Percentiles rank a stretch among this genome's conserved stretches.
These are phyloP conservation scores for Listronotus bonariensis DNA, from an alignment of 1,140 invertebrate species.

Conservation along the genomic window DNA sequence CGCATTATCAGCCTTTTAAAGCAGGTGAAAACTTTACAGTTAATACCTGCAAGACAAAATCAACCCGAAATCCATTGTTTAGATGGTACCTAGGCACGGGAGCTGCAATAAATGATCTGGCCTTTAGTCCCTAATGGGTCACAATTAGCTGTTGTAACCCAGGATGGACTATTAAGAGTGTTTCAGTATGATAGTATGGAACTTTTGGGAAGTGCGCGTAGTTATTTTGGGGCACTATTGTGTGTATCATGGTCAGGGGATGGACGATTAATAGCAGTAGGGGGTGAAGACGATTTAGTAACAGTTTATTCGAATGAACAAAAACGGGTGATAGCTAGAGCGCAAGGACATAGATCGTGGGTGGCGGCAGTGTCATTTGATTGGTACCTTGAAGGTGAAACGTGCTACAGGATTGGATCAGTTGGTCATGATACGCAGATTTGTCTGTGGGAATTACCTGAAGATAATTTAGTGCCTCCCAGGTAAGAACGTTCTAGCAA, in stretches of 20 bases:
- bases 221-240: slow-evolving; percentile 95
- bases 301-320: slow-evolving; percentile 97
- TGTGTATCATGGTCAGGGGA: slow-evolving; percentile 99
- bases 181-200: slow-evolving; percentile 99
- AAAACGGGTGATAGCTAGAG: slow-evolving; percentile 90
- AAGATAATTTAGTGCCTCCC: slow-evolving; percentile 76
- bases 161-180: slow-evolving; percentile 95
- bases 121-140: slow-evolving; percentile 92
- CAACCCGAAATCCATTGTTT: slow-evolving; percentile 93
- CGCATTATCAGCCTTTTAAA: slow-evolving; percentile 94
- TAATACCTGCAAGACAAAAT: slow-evolving; percentile 95
- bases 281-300: slow-evolving; percentile 98
- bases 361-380: slow-evolving; percentile 97
- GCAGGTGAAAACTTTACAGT: slow-evolving; percentile 93
- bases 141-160: slow-evolving; percentile 90
- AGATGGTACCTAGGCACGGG: slow-evolving; percentile 53
- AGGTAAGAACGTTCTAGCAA: slow-evolving; percentile 12
- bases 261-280: slow-evolving; percentile 92
- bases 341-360: slow-evolving; percentile 95
- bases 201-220: slow-evolving; percentile 81
- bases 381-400: slow-evolving; percentile 52
- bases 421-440: slow-evolving; percentile 98
- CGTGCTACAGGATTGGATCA: slow-evolving; percentile 58
- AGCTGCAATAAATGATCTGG: slow-evolving; percentile 94
- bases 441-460: slow-evolving; percentile 98